A percentile compares a stretch with the other conserved stretches of the same genome.
Conservation (phyloP, 2,797 vertebrate genomes). For the Okamejei kenojei region DNA sequence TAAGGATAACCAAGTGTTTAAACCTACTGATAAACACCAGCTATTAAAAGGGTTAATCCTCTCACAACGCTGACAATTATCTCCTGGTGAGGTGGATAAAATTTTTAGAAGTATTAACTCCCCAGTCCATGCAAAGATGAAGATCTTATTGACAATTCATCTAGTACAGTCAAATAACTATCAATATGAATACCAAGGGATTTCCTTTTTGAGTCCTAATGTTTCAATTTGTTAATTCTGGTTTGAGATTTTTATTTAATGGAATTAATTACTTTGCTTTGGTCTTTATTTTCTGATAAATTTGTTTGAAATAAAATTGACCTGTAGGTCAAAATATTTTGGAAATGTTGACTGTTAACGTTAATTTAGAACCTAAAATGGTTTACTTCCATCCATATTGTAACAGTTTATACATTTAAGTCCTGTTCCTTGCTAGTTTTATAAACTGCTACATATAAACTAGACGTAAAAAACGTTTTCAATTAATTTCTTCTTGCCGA, state of each 20-base stretch:
- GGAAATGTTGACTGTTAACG: background rate
- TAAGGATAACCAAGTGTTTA: background rate
- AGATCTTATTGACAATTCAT: background rate
- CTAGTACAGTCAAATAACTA: background rate
- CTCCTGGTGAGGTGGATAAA: background rate
- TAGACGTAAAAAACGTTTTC: background rate
- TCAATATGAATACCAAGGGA: background rate
- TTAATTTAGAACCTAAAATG: background rate
- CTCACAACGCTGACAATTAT: background rate
- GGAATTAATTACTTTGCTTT: background rate
- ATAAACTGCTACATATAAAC: background rate
- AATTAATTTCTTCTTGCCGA: background rate
- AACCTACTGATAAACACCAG: background rate
- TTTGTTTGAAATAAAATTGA: constrained; percentile 16
- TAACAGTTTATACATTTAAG: background rate
- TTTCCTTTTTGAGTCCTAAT: background rate
- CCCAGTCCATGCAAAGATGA: background rate
- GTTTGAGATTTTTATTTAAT: background rate
- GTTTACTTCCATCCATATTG: background rate
- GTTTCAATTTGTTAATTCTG: background rate
- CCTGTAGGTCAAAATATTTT: background rate
- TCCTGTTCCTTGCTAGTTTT: background rate
- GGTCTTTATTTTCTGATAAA: background rate
- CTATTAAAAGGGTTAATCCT: constrained; percentile 25
- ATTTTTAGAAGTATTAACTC: constrained; percentile 5